Conservation (phyloP, 1,140 invertebrate genomes). For the Lepidurus arcticus region DNA sequence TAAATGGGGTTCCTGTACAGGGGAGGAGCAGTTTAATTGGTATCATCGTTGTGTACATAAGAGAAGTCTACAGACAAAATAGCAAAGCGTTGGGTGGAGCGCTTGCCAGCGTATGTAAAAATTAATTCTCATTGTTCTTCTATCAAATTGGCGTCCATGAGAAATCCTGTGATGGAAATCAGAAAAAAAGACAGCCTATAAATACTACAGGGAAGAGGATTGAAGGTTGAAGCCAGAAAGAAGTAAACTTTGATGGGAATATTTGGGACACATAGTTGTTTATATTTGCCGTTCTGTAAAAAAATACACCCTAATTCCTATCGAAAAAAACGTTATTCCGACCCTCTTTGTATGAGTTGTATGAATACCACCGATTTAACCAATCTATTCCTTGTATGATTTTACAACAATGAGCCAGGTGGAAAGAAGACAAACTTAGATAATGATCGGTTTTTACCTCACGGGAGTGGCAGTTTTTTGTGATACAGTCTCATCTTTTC, state of each 20-base stretch:
- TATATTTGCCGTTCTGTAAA: constrained; percentile 19
- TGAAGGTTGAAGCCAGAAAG: neutral
- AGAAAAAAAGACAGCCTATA: neutral
- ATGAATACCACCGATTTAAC: neutral
- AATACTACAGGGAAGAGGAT: constrained; percentile 5
- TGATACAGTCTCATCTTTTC: constrained; percentile 17
- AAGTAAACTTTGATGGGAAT: neutral
- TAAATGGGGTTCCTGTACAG: neutral
- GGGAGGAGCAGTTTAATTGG: constrained; percentile 10
- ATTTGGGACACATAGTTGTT: neutral
- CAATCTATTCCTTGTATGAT: neutral
- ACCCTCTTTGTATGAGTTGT: neutral
- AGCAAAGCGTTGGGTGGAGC: neutral
- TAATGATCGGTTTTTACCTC: neutral
- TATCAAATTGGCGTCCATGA: neutral
- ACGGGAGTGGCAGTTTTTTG: constrained; percentile 21
- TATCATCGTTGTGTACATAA: constrained; percentile 12
- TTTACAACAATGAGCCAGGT: neutral
- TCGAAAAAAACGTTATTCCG: neutral
- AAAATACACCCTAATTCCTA: neutral
- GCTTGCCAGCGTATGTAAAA: neutral
- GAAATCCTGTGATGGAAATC: neutral
- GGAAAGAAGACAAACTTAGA: neutral
- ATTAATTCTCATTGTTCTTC: neutral
- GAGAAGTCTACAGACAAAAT: neutral